Conservation (phyloP, 2,797 vertebrate genomes). For the Astyanax mexicanus region DNA sequence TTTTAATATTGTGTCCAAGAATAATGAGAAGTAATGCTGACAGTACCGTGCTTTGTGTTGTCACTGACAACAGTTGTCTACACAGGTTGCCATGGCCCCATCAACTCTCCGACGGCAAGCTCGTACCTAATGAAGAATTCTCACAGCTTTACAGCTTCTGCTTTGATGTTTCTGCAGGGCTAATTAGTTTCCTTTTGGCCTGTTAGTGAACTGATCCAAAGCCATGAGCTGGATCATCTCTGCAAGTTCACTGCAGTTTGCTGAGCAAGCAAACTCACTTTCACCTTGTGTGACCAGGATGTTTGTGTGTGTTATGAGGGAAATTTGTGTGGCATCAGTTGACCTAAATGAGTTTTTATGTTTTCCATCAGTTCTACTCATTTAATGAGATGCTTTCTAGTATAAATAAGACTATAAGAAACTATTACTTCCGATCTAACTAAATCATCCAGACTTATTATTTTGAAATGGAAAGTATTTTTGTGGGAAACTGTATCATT, state of each 20-base stretch:
- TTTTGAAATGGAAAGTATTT: too few species aligned
- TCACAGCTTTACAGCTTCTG: conserved; percentile 59
- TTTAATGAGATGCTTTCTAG: too few species aligned
- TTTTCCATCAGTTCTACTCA: neutral
- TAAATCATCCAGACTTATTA: too few species aligned
- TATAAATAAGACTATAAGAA: too few species aligned
- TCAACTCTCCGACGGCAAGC: conserved; percentile 1
- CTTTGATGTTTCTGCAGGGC: conserved; percentile 66
- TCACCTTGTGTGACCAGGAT: neutral
- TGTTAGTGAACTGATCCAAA: conserved; percentile 52
- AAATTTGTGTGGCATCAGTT: neutral
- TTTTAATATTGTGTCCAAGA: conserved; percentile 7
- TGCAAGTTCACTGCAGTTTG: conserved; percentile 52
- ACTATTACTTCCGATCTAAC: too few species aligned
- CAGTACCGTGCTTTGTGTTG: conserved; percentile 21
- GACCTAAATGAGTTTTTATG: neutral
- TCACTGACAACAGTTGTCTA: conserved; percentile 28
- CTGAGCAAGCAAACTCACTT: neutral
- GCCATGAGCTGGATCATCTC: conserved; percentile 33
- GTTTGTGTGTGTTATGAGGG: neutral
- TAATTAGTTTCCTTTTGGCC: conserved; percentile 66
- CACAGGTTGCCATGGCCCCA: conserved; percentile 51
- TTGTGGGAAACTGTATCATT: too few species aligned
- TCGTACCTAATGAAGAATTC: conserved; percentile 52
- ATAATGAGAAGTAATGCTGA: neutral